These are phyloP conservation scores for Spodoptera litura DNA, from an alignment of 1,140 invertebrate genomes.

Conservation along the genomic window DNA sequence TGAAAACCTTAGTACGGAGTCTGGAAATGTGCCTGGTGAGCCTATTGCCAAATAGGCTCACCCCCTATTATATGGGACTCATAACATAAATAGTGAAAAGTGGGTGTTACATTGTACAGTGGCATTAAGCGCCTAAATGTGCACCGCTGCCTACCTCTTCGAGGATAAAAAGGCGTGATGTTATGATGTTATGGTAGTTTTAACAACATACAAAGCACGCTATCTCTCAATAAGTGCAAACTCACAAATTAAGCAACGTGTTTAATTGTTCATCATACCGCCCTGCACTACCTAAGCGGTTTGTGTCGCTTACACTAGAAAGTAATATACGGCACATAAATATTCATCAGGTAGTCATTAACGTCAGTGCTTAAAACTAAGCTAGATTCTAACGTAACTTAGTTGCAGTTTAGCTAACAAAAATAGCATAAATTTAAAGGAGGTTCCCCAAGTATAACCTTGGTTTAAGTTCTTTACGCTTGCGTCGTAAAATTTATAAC, in stretches of 20 bases:
- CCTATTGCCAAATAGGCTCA: no score
- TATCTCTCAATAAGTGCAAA: background rate
- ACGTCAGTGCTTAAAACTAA: slow-evolving; percentile 44
- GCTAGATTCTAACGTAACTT: slow-evolving; percentile 34
- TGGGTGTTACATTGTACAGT: no score
- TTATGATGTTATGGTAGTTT: no score
- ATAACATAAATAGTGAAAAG: no score
- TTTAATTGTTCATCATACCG: slow-evolving; percentile 14
- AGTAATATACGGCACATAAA: slow-evolving; percentile 34
- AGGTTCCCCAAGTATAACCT: slow-evolving; percentile 13
- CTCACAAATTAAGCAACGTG: background rate
- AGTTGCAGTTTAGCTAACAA: slow-evolving; percentile 43
- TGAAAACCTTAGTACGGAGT: no score
- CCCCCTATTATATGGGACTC: no score
- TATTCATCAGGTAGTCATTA: slow-evolving; percentile 46
- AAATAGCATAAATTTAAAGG: slow-evolving; percentile 36
- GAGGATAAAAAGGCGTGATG: no score
- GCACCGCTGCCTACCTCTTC: no score
- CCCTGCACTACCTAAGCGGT: background rate
- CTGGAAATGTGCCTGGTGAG: no score
- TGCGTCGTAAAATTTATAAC: slow-evolving; percentile 33
- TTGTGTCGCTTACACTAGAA: slow-evolving; percentile 6
- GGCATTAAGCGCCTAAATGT: no score
- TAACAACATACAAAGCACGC: no score
- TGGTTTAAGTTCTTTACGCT: slow-evolving; percentile 17